Percentiles rank a stretch among this genome's conserved stretches.
Evolutionary conservation across 2,113 vertebrate species (phyloP).

Genomic region (Leptodactylus fuscus): DNA sequence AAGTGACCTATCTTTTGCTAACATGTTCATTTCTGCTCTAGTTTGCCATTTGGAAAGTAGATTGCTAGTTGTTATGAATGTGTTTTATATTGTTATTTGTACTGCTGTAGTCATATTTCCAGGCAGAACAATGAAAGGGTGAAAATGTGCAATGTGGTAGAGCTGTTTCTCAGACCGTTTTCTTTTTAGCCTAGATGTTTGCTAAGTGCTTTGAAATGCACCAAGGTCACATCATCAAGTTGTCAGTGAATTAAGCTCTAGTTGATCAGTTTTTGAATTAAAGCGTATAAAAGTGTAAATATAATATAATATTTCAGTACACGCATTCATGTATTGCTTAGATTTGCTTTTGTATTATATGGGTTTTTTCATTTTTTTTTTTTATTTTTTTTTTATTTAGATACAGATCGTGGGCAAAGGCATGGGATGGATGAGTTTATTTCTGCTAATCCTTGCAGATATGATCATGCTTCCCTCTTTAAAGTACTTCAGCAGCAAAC

Average conservation of each 20-base stretch:
- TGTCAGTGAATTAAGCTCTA: constrained; percentile 48
- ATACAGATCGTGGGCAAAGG: constrained; percentile 86
- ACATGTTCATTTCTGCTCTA: constrained; percentile 80
- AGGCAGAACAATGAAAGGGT: constrained; percentile 62
- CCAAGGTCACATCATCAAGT: constrained; percentile 53
- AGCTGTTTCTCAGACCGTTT: constrained; percentile 56
- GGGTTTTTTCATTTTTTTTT: neutral
- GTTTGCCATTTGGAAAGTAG: constrained; percentile 82
- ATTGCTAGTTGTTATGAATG: constrained; percentile 66
- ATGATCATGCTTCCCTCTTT: constrained; percentile 90
- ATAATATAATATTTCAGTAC: constrained; percentile 21
- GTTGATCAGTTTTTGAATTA: constrained; percentile 53
- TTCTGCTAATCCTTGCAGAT: constrained; percentile 87
- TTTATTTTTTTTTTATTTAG: constrained; percentile 68
- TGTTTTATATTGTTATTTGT: constrained; percentile 61
- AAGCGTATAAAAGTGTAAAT: constrained; percentile 23
- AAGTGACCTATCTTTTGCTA: constrained; percentile 84
- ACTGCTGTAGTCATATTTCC: constrained; percentile 67
- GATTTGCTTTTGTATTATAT: neutral
- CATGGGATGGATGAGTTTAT: constrained; percentile 94
- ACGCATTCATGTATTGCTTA: neutral
- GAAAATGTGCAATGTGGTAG: constrained; percentile 45
- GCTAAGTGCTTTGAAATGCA: constrained; percentile 60
- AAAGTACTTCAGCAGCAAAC: constrained; percentile 89
- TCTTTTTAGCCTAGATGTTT: constrained; percentile 40